Evolutionary conservation across 1,140 invertebrate genomes (phyloP).

Genomic region (Lepidostoma basale): DNA sequence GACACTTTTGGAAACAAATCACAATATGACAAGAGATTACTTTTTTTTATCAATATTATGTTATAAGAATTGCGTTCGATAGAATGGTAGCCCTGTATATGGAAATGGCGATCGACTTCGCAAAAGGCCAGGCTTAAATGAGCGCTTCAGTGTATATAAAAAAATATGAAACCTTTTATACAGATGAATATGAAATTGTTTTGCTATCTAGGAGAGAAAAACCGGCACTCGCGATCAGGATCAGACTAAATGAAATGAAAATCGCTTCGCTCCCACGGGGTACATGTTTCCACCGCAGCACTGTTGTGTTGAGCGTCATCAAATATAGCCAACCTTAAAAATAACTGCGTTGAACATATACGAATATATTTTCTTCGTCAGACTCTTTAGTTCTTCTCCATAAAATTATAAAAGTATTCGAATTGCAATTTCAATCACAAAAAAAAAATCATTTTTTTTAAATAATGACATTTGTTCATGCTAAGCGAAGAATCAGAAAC

Average conservation of each 20-base stretch:
- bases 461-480: slow-evolving; percentile 27
- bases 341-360: slow-evolving; percentile 2
- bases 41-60: slow-evolving; percentile 20
- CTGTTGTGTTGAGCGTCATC: slow-evolving; percentile 38
- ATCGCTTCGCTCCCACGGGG: slow-evolving; percentile 4
- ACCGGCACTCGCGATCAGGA: background rate
- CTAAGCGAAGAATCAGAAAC: slow-evolving; percentile 17
- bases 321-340: slow-evolving; percentile 36
- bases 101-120: slow-evolving; percentile 26
- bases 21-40: background rate
- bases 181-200: too few relatives aligned
- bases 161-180: too few relatives aligned
- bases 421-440: slow-evolving; percentile 22
- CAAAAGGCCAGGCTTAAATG: slow-evolving; percentile 1
- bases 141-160: background rate
- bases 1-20: background rate
- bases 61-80: slow-evolving; percentile 3
- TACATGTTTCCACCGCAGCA: slow-evolving; percentile 25
- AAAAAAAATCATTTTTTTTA: too few relatives aligned
- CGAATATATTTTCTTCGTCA: background rate
- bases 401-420: background rate
- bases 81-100: slow-evolving; percentile 24
- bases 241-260: background rate
- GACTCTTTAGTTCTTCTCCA: background rate
- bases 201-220: too few relatives aligned